Conservation (phyloP, 2,888 invertebrate genomes). For the Dicranocentrus wangi region DNA sequence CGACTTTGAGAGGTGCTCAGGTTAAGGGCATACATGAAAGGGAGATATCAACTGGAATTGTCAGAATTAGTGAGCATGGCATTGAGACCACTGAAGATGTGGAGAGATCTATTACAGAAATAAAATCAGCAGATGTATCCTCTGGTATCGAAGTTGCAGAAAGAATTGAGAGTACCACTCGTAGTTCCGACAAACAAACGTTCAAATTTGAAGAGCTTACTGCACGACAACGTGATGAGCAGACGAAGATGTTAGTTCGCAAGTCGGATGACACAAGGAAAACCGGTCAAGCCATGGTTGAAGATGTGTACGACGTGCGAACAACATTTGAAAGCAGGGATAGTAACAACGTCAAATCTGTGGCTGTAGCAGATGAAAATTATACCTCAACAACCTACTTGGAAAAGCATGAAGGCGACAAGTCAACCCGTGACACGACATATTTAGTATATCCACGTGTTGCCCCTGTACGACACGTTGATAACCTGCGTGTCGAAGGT, state of each 20-base stretch:
- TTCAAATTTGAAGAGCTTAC: constrained; percentile 68
- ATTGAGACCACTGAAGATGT: constrained; percentile 72
- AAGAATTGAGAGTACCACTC: constrained; percentile 67
- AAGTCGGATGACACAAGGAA: constrained; percentile 56
- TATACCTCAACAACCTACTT: constrained; percentile 69
- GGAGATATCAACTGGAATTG: constrained; percentile 71
- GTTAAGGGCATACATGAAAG: constrained; percentile 69
- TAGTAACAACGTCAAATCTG: constrained; percentile 64
- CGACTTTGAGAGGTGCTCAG: constrained; percentile 58
- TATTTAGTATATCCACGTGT: constrained; percentile 66
- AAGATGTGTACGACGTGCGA: constrained; percentile 70
- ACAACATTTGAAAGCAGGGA: constrained; percentile 70
- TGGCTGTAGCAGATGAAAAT: constrained; percentile 69
- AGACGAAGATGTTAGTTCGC: constrained; percentile 26
- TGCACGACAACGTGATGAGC: constrained; percentile 32
- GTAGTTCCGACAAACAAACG: constrained; percentile 69
- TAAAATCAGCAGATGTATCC: constrained; percentile 63
- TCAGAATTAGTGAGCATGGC: constrained; percentile 64
- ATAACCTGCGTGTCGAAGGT: constrained; percentile 77
- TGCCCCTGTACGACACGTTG: constrained; percentile 76
- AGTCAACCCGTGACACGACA: constrained; percentile 34
- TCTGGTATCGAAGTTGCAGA: constrained; percentile 69
- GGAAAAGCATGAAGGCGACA: constrained; percentile 63
- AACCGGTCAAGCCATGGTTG: constrained; percentile 70
- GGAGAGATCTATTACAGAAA: constrained; percentile 71